Conservation (phyloP, 1,140 invertebrate genomes). For the Doryteuthis pealeii region DNA sequence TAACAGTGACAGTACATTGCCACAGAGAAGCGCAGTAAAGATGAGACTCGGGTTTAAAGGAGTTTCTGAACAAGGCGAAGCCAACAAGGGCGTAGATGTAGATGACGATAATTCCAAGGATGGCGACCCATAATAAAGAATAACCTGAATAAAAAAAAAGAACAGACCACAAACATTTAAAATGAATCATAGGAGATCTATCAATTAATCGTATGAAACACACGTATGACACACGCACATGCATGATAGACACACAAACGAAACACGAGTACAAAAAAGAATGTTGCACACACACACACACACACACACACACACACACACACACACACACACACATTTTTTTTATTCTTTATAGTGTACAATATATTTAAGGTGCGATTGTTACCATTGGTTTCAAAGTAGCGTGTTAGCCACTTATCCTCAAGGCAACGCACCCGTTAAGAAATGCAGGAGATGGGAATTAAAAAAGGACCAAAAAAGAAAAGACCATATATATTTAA, state of each 20-base stretch:
- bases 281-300: too few relatives aligned
- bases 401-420: too few relatives aligned
- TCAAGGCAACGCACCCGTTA: too few relatives aligned
- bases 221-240: background rate
- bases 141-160: constrained; percentile 43
- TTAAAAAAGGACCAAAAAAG: too few relatives aligned
- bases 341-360: too few relatives aligned
- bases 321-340: background rate
- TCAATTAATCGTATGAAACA: background rate
- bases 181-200: background rate
- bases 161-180: too few relatives aligned
- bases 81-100: constrained; percentile 58
- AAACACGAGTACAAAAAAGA: constrained; percentile 5
- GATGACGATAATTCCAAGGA: constrained; percentile 57
- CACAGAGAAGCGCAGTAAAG: constrained; percentile 56
- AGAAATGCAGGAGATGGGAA: background rate
- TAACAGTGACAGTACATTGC: constrained; percentile 58
- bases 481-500: too few relatives aligned
- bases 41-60: constrained; percentile 47
- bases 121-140: constrained; percentile 59
- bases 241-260: background rate
- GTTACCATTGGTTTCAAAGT: too few relatives aligned
- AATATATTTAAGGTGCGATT: too few relatives aligned
- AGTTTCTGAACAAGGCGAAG: constrained; percentile 53
- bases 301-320: background rate